Conservation (phyloP, 2,113 vertebrate species). For the Pithys albifrons region DNA sequence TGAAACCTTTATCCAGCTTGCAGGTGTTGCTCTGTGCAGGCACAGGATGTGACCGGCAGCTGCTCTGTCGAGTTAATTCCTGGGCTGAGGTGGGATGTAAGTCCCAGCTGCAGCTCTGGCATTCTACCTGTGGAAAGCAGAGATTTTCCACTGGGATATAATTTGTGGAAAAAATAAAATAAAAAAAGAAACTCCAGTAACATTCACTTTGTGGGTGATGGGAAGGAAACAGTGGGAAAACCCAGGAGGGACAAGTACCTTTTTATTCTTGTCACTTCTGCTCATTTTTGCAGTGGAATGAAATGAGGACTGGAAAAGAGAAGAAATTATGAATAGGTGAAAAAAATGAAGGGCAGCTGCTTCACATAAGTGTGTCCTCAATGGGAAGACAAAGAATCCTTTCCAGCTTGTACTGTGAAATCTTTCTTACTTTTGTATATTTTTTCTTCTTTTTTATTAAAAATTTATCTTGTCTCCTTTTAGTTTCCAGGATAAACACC, state of each 20-base stretch:
- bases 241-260: background rate
- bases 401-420: background rate
- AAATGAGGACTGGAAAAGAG: background rate
- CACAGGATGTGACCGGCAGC: rapidly evolving
- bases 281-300: background rate
- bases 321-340: background rate
- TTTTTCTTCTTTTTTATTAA: background rate
- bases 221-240: background rate
- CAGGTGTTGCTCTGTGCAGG: background rate
- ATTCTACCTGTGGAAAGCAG: rapidly evolving
- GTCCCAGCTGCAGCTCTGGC: background rate
- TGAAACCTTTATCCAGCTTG: background rate
- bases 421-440: background rate
- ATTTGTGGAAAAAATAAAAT: background rate
- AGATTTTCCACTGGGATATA: background rate
- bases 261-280: background rate
- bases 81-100: background rate
- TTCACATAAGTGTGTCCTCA: background rate
- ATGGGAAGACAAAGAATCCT: background rate
- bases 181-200: background rate
- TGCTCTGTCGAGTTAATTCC: background rate
- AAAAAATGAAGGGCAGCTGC: background rate
- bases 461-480: background rate
- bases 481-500: background rate
- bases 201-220: background rate